Evolutionary conservation across 2,888 invertebrate species (phyloP).

Genomic region (Athalia circularis): DNA sequence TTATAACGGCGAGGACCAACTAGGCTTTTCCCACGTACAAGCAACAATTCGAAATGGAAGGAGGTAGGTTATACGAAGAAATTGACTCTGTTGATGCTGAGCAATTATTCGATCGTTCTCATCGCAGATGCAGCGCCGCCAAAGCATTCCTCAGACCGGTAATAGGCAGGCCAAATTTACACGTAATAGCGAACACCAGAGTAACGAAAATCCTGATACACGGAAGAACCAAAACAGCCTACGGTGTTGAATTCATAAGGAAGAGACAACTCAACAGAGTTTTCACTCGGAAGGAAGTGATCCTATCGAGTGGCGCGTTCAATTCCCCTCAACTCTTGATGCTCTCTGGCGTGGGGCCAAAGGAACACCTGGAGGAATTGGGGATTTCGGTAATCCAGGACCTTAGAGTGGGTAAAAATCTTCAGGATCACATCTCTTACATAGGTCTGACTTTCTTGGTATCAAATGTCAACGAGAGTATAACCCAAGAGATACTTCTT

Average conservation of each 20-base stretch:
- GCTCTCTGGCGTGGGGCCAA: constrained; percentile 84
- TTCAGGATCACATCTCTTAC: constrained; percentile 80
- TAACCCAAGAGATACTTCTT: not conserved
- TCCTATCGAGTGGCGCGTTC: constrained; percentile 90
- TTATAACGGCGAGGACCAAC: constrained; percentile 80
- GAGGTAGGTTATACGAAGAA: constrained; percentile 71
- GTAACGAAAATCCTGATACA: constrained; percentile 83
- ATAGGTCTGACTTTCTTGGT: constrained; percentile 77
- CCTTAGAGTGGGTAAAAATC: constrained; percentile 79
- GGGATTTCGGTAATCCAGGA: constrained; percentile 78
- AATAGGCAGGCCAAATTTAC: constrained; percentile 79
- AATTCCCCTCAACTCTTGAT: constrained; percentile 93
- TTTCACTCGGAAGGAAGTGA: constrained; percentile 85
- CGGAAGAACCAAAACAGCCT: constrained; percentile 78
- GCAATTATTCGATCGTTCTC: not conserved
- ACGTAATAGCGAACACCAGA: constrained; percentile 78
- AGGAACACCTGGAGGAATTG: constrained; percentile 75
- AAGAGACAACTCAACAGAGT: constrained; percentile 74
- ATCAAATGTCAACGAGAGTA: constrained; percentile 4
- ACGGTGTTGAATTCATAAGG: constrained; percentile 82
- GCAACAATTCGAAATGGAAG: constrained; percentile 78
- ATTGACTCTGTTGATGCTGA: not conserved
- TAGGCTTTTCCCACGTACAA: constrained; percentile 83
- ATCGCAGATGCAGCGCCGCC: constrained; percentile 74
- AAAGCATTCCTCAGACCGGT: constrained; percentile 78